phyloP scores from a whole-genome alignment of 2,888 invertebrate species.

The Poecilus cupreus region DNA sequence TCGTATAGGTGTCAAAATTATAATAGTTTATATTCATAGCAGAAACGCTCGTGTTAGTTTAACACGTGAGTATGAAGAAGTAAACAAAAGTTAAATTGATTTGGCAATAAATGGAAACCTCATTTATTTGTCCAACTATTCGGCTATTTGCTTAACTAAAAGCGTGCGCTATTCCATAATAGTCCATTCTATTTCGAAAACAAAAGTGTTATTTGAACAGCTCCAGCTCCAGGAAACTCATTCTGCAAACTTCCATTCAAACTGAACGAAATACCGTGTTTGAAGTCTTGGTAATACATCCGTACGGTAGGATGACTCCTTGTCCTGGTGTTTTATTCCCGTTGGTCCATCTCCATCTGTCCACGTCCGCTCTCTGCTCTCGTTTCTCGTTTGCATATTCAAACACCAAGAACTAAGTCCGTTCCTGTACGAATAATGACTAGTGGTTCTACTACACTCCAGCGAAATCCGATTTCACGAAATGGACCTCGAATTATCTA shows the following conservation, averaged over 20 bases:
- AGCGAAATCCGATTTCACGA: constrained; percentile 6
- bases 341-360: not conserved
- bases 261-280: not conserved
- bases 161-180: not conserved
- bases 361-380: too few species aligned
- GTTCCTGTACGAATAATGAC: constrained; percentile 5
- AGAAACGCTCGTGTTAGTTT: too few species aligned
- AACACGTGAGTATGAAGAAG: not conserved
- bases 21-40: too few species aligned
- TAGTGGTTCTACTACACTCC: not conserved
- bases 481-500: constrained; percentile 14
- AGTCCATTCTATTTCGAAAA: not conserved
- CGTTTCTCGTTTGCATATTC: constrained; percentile 17
- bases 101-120: not conserved
- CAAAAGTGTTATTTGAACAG: constrained; percentile 13
- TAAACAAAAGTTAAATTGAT: too few species aligned
- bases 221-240: not conserved
- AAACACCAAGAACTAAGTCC: not conserved
- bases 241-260: not conserved
- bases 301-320: not conserved
- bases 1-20: too few species aligned
- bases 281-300: not conserved
- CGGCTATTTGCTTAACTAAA: constrained; percentile 1
- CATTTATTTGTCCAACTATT: not conserved
- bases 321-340: not conserved